Percentiles rank a stretch among this genome's conserved stretches.
Conservation (phyloP, 1,140 invertebrate genomes). For the Pantala flavescens region DNA sequence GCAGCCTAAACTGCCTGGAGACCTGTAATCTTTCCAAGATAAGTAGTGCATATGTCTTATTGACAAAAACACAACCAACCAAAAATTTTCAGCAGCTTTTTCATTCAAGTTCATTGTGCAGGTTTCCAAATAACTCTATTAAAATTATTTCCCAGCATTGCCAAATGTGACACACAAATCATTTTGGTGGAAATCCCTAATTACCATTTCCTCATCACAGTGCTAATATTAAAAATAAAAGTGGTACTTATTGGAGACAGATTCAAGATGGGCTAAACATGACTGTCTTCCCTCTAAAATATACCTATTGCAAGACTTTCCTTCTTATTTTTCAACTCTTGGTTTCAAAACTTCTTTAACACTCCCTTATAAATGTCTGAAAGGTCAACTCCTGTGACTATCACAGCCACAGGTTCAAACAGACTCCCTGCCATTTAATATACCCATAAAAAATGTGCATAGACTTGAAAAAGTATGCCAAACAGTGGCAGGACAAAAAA, state of each 20-base stretch:
- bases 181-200: neutral
- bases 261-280: neutral
- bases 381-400: neutral
- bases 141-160: conserved; percentile 1
- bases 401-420: neutral
- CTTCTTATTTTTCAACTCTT: neutral
- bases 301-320: neutral
- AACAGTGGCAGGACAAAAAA: conserved; percentile 3
- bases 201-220: neutral
- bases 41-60: neutral
- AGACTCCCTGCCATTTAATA: neutral
- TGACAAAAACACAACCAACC: neutral
- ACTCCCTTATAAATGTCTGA: conserved; percentile 5
- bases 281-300: neutral
- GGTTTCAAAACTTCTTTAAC: neutral
- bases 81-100: neutral
- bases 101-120: neutral
- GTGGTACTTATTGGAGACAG: conserved; percentile 5
- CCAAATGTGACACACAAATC: neutral
- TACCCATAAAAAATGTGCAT: conserved; percentile 8
- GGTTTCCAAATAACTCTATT: neutral
- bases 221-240: neutral
- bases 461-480: conserved; percentile 2
- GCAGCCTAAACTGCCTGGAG: neutral
- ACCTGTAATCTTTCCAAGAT: neutral